Evolutionary conservation across 2,797 vertebrate species (phyloP), one percentile per base, ranked within the genome.

Genomic region (Lagothrix lagotricha): DNA sequence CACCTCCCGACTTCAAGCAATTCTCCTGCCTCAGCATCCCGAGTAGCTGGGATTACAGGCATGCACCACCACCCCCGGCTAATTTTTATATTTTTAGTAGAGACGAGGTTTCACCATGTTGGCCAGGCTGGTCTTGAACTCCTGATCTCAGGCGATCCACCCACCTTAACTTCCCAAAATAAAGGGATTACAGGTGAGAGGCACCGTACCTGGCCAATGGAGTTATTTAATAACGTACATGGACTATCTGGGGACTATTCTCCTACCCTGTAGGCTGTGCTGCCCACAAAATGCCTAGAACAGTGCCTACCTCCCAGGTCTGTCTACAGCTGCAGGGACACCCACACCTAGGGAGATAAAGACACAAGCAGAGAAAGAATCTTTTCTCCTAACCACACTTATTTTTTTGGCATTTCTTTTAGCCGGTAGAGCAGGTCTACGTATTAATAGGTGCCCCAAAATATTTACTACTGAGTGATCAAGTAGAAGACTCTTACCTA

Each of bases 281-380:
- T 12, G 8, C 83, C 36, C 24, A 0, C 17, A 39, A 4, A 6
- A 1, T 1, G 12, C 61, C 19, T 2, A 15, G 0, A 13, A 44
- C 2, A 10, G 33, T 9, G 36, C 7, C 46, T 17, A 7, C 2
- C 1, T 7, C 33, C 12, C 3, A 5, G 0, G 6, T 5, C 12
- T 4, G 0, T 22, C 12, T 12, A 30, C 17, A 22, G 50, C 41
- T 46, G 36, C 19, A 5, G 57, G 7, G 4, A 7, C 2, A 36
- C 4, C 76, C 28, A 11, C 7, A 36, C 2, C 61, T 58, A 17
- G 57, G 61, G 50, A 48, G 28, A 24, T 0, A 58, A 6, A 19
- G 5, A 30, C 14, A 70, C 19, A 33, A 0, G 24, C 3, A 14
- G 28, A 76, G 33, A 24, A 86, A 64, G 30, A 2, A 30, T 22